Evolutionary conservation across 2,888 invertebrate genomes (phyloP), one percentile per base, ranked within the genome.

Genomic region (Troides aeacus): DNA sequence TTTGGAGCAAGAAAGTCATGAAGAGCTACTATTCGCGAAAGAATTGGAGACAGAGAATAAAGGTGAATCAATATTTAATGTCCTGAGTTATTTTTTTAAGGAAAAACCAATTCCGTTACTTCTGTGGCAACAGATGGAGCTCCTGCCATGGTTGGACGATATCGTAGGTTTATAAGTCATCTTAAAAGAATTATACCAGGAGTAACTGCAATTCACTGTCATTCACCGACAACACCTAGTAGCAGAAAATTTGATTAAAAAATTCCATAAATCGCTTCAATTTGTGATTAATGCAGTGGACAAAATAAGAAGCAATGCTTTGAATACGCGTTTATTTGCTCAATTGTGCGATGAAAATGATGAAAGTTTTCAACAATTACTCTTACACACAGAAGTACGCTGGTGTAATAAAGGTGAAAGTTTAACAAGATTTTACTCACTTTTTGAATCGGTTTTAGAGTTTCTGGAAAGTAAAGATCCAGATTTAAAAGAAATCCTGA

Each of bases 341-440:
- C n/a, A n/a, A n/a, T n/a, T n/a, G n/a, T n/a, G n/a, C n/a, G n/a
- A n/a, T n/a, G n/a, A n/a, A n/a, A n/a, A n/a, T n/a, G n/a, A n/a
- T n/a, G n/a, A n/a, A n/a, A n/a, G n/a, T n/a, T n/a, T 24, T 24
- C 24, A 24, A 24, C 24, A 2, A 24, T 2, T 73, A 66, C 74
- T 74, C 64, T 69, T 72, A 67, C 75, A 73, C 70, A 74, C 74
- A 66, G 71, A 70, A 74, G 72, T 75, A 71, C 72, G 72, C 71
- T 73, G 72, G 72, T 67, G 73, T n/a, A 64, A 71, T 73, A 74
- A 71, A 73, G 73, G 73, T 71, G 71, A 65, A 68, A 70, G 71
- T 61, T 72, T 15, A 61, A 36, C 15, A 36, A 61, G 10, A 17
- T 61, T 36, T 36, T 66, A 63, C 24, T 63, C 53, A 46, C 36